Percentiles rank a stretch among this genome's conserved stretches.
These are phyloP conservation scores for Scaptomyza flava DNA, from an alignment of 2,888 invertebrate species.

Conservation along the genomic window DNA sequence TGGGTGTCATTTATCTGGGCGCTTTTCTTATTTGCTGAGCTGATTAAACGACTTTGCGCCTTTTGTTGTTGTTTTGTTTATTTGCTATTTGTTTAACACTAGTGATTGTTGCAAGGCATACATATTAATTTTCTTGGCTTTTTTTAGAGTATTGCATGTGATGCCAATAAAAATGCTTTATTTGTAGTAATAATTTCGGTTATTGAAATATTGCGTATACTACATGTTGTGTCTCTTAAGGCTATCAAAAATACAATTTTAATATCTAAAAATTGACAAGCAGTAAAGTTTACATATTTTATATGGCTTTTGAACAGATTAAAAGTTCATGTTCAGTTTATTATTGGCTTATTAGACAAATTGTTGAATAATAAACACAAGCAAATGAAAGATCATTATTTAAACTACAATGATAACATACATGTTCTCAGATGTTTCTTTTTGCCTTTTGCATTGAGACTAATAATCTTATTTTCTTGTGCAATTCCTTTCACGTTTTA, in stretches of 20 bases:
- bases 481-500: conserved; percentile 23
- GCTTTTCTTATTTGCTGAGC: conserved; percentile 49
- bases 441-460: neutral
- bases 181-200: neutral
- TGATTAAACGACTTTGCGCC: conserved; percentile 53
- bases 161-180: conserved; percentile 19
- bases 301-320: no score
- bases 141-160: conserved; percentile 39
- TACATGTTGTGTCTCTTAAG: neutral
- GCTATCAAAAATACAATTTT: neutral
- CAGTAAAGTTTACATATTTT: no score
- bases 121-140: conserved; percentile 24
- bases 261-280: neutral
- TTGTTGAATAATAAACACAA: no score
- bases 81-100: conserved; percentile 23
- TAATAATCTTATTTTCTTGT: conserved; percentile 33
- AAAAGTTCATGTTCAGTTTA: no score
- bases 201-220: conserved; percentile 35
- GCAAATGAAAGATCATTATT: neutral
- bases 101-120: conserved; percentile 39
- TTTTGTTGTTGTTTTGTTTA: conserved; percentile 30
- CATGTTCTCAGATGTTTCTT: neutral
- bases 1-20: conserved; percentile 46
- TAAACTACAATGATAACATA: neutral
- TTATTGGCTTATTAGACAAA: no score